Evolutionary conservation across 2,888 invertebrate species (phyloP).

Genomic region (Dolichopus griseipennis): DNA sequence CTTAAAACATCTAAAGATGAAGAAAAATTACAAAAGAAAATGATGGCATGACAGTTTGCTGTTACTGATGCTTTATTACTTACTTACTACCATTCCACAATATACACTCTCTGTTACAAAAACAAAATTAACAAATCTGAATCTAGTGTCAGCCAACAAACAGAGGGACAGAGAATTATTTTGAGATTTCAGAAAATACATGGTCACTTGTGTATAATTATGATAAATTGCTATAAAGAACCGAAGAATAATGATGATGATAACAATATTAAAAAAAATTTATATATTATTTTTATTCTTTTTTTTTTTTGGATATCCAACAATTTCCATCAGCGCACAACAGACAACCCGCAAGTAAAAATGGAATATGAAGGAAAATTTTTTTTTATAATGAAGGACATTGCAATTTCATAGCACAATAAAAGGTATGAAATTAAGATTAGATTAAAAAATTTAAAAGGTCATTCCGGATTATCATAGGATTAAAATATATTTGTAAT

Average conservation of each 20-base stretch:
- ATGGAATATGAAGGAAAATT: not conserved
- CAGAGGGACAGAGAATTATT: not conserved
- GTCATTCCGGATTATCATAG: not conserved
- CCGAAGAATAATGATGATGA: conserved; percentile 9
- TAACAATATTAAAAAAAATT: conserved; percentile 8
- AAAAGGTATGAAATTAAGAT: not conserved
- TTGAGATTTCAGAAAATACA: not conserved
- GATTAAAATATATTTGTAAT: no score
- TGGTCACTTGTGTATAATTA: conserved; percentile 9
- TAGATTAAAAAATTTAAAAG: not conserved
- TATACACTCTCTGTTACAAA: not conserved
- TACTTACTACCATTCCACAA: not conserved
- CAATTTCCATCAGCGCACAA: not conserved
- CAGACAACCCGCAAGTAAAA: not conserved
- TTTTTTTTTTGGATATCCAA: not conserved
- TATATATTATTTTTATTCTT: no score
- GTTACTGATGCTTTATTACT: conserved; percentile 6
- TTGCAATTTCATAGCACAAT: not conserved
- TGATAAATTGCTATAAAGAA: conserved; percentile 10
- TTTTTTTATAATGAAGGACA: not conserved
- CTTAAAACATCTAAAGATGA: not conserved
- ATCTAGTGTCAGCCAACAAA: not conserved
- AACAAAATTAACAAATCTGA: not conserved
- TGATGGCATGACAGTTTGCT: conserved; percentile 2
- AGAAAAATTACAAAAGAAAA: not conserved